Evolutionary conservation across 30 jellyfish, hydroid and myxozoan species (phyloP), one percentile per base, ranked within the genome.

Genomic region (Pelagia noctiluca): DNA sequence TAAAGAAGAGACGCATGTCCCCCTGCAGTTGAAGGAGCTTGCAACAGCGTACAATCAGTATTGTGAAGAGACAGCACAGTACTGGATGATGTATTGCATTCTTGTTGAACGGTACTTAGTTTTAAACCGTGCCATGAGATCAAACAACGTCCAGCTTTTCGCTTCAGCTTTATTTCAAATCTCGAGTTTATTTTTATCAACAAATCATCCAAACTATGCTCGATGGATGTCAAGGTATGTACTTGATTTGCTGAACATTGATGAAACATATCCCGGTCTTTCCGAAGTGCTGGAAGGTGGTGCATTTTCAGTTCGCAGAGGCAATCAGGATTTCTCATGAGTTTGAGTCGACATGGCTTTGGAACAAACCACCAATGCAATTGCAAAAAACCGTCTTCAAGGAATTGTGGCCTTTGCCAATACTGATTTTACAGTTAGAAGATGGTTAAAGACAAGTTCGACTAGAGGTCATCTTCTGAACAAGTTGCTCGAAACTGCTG

Each of bases 61-160:
- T 37, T 18, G 53, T 49, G 66, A 75, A 47, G 32, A 75, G 31
- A 54, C 87, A 8, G 77, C 87, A 21, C 87, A 75, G 31, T 75
- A 23, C 61, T 75, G 87, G 61, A 75, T 75, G 87, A 75, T 28
- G 50, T 75, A 50, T 75, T 42, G 57, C 57, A 42, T 16, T 16
- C 57, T 42, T 42, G 57, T 42, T 42, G 57, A 42, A 42, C 57
- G 16, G 57, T 16, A 42, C 57, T 42, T 42, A 16, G 57, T n/a
- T 42, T 42, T 42, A 42, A 42, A 42, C 57, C 57, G 57, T 42
- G 57, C 57, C 8, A 42, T 42, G 57, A 42, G 57, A 42, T 42
- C 57, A 42, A 42, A 42, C 57, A 42, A 42, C 57, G 57, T 42
- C 12, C 57, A 42, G 57, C 57, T 42, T 42, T 42, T 42, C 57